Conservation (phyloP, 2,797 vertebrate species). For the Melanotaenia parkinsoni region DNA sequence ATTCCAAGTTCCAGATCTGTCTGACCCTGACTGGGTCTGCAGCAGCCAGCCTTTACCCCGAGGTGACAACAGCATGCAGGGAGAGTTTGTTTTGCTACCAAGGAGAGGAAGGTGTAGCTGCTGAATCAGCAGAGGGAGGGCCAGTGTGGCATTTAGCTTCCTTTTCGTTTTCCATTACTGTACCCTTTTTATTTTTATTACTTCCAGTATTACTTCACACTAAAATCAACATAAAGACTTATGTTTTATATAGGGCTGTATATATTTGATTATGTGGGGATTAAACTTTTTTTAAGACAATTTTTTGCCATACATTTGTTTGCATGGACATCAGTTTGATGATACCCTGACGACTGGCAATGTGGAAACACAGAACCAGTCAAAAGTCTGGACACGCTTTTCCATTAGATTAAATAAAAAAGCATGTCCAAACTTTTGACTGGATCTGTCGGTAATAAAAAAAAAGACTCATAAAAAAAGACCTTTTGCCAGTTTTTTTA, state of each 20-base stretch:
- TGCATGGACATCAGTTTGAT: not conserved
- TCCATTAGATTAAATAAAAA: too few relatives aligned
- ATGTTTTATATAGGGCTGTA: too few relatives aligned
- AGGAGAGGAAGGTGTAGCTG: slow-evolving; percentile 26
- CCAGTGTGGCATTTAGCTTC: not conserved
- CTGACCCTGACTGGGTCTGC: slow-evolving; percentile 21
- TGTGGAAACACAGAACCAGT: too few relatives aligned
- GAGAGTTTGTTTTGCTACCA: slow-evolving; percentile 44
- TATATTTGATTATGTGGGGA: not conserved
- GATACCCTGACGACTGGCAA: not conserved
- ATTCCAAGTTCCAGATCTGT: not conserved
- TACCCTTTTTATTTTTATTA: not conserved
- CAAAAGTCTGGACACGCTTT: too few relatives aligned
- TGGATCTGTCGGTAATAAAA: too few relatives aligned
- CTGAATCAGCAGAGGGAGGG: slow-evolving; percentile 50
- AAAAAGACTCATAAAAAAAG: too few relatives aligned
- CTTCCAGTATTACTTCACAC: not conserved
- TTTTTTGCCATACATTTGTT: not conserved
- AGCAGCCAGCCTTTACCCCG: slow-evolving; percentile 30
- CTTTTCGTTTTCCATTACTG: slow-evolving; percentile 14
- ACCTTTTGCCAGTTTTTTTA: too few relatives aligned
- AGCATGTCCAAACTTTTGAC: too few relatives aligned
- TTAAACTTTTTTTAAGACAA: too few relatives aligned
- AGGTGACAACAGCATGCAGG: slow-evolving; percentile 21
- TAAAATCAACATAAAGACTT: not conserved